Conservation (phyloP, 2,113 vertebrate species). For the Beaufortia kweichowensis region DNA sequence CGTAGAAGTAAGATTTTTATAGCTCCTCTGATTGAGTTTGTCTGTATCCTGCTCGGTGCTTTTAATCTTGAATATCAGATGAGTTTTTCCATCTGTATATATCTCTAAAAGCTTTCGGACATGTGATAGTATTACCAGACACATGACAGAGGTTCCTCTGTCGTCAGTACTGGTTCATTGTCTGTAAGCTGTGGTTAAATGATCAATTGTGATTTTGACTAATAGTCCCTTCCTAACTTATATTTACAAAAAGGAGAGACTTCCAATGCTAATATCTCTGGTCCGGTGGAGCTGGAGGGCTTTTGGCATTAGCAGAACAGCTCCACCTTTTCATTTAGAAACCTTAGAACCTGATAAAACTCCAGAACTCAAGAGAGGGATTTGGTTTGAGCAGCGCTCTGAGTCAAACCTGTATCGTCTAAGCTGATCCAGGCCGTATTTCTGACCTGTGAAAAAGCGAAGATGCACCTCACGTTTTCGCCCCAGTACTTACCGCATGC, state of each 20-base stretch:
- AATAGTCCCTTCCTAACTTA: neutral
- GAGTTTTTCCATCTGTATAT: slow-evolving; percentile 23
- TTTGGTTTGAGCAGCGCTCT: slow-evolving; percentile 33
- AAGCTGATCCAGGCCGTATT: slow-evolving; percentile 4
- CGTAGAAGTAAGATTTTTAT: slow-evolving; percentile 37
- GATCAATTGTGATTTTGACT: slow-evolving; percentile 17
- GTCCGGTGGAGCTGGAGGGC: neutral
- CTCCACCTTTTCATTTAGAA: slow-evolving; percentile 41
- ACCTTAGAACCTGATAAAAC: slow-evolving; percentile 51
- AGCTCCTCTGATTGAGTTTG: slow-evolving; percentile 30
- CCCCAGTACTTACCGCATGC: slow-evolving; percentile 1
- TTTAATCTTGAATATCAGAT: slow-evolving; percentile 22
- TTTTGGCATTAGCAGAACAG: slow-evolving; percentile 38
- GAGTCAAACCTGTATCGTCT: slow-evolving; percentile 14
- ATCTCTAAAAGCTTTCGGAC: slow-evolving; percentile 43
- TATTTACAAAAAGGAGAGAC: slow-evolving; percentile 36
- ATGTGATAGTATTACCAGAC: slow-evolving; percentile 40
- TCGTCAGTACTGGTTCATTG: slow-evolving; percentile 21
- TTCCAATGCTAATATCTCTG: slow-evolving; percentile 19
- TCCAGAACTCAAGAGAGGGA: slow-evolving; percentile 39
- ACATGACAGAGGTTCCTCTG: slow-evolving; percentile 24
- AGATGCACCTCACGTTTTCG: slow-evolving; percentile 9
- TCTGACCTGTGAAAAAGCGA: neutral
- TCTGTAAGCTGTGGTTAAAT: slow-evolving; percentile 11
- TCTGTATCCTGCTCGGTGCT: slow-evolving; percentile 21